phyloP scores from a whole-genome alignment of 2,113 vertebrate genomes.

The Vulpes lagopus region DNA sequence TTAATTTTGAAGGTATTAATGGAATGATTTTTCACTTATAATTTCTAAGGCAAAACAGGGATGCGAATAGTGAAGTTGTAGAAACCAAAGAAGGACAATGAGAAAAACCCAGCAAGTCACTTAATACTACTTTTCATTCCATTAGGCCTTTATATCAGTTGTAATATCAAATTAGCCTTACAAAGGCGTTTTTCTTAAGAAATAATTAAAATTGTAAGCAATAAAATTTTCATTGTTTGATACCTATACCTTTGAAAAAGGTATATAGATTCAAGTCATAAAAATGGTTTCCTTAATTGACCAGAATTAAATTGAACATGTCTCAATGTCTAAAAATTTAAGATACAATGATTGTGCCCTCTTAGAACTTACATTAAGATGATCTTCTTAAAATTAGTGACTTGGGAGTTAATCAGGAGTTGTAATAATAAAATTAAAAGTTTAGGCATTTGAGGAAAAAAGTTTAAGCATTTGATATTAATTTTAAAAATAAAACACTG shows the following conservation, averaged over 20 bases:
- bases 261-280: neutral
- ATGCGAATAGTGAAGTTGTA: neutral
- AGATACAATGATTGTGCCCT: neutral
- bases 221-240: neutral
- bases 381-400: neutral
- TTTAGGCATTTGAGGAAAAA: neutral
- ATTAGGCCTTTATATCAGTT: neutral
- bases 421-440: neutral
- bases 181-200: neutral
- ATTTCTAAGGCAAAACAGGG: neutral
- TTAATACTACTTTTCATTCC: neutral
- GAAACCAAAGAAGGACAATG: neutral
- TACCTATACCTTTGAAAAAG: neutral
- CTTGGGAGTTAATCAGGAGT: neutral
- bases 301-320: neutral
- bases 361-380: neutral
- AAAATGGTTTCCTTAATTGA: neutral
- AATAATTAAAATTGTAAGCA: neutral
- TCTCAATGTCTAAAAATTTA: neutral
- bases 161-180: conserved; percentile 24
- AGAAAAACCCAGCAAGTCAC: neutral
- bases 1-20: neutral
- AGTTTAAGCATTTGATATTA: neutral
- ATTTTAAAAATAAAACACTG: neutral
- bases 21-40: neutral